Conservation (phyloP, 2,888 invertebrate species). For the Balanococcus diminutus region DNA sequence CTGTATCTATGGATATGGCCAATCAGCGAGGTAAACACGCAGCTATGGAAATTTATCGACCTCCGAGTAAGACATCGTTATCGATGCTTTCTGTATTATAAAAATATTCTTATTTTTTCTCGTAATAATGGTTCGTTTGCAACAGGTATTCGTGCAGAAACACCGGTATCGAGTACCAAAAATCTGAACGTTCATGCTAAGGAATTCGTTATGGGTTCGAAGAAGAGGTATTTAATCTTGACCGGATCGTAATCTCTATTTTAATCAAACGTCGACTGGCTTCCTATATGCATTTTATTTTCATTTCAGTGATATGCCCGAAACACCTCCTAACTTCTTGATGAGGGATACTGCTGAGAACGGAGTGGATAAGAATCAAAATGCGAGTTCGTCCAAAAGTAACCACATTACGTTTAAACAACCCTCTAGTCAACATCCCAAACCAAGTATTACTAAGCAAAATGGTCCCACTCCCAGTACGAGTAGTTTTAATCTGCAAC, state of each 20-base stretch:
- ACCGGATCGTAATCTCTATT: too few species aligned
- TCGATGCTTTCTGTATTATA: constrained; percentile 57
- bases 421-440: not conserved
- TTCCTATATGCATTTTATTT: too few species aligned
- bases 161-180: constrained; percentile 60
- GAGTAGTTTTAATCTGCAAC: constrained; percentile 62
- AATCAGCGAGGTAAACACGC: constrained; percentile 61
- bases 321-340: constrained; percentile 2
- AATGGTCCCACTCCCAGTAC: not conserved
- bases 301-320: not conserved
- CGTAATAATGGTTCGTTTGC: constrained; percentile 61
- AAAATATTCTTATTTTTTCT: constrained; percentile 63
- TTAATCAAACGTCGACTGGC: too few species aligned
- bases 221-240: not conserved
- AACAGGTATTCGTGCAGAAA: not conserved
- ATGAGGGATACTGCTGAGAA: not conserved
- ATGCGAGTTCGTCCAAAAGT: not conserved
- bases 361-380: not conserved
- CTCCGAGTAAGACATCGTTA: constrained; percentile 75
- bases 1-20: not conserved
- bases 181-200: constrained; percentile 87
- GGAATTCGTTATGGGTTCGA: constrained; percentile 78
- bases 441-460: not conserved
- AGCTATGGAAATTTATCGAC: constrained; percentile 85
- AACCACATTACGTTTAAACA: not conserved